These are phyloP conservation scores for Drosophila subquinaria DNA, from an alignment of 2,888 invertebrate species.

Conservation along the genomic window DNA sequence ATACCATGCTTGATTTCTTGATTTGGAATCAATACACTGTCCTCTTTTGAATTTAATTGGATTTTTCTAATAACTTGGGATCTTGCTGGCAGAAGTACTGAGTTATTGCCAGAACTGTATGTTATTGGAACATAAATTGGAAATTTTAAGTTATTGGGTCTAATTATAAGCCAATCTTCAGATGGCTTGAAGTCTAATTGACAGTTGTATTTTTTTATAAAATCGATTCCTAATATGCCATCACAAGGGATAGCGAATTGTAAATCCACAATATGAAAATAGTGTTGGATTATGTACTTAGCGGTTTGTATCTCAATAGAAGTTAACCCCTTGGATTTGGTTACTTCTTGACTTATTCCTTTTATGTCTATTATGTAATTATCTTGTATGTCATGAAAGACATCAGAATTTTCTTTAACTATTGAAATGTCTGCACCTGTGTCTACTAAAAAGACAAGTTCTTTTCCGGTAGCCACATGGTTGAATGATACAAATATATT, in stretches of 20 bases:
- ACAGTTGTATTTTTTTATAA: no score
- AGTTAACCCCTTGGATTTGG: neutral
- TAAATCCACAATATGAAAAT: no score
- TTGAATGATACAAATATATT: neutral
- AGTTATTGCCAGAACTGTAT: neutral
- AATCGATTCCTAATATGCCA: neutral
- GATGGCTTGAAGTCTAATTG: no score
- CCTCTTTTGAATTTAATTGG: neutral
- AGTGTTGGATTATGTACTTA: no score
- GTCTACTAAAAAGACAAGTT: neutral
- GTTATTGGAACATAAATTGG: no score
- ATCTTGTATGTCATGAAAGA: neutral
- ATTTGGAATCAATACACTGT: slow-evolving; percentile 6
- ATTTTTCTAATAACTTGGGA: slow-evolving; percentile 1
- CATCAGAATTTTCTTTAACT: slow-evolving; percentile 13
- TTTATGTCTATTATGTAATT: neutral
- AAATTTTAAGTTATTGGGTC: neutral
- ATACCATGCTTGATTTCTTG: neutral
- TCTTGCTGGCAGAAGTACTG: neutral
- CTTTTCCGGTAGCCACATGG: neutral
- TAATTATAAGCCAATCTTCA: neutral
- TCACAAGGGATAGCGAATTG: no score
- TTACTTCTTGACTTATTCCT: slow-evolving; percentile 6
- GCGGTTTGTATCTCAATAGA: neutral
- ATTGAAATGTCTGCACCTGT: neutral